A percentile compares a stretch with the other conserved stretches of the same genome.
Conservation (phyloP, 1,140 invertebrate species). For the Carcinoscorpius rotundicauda region DNA sequence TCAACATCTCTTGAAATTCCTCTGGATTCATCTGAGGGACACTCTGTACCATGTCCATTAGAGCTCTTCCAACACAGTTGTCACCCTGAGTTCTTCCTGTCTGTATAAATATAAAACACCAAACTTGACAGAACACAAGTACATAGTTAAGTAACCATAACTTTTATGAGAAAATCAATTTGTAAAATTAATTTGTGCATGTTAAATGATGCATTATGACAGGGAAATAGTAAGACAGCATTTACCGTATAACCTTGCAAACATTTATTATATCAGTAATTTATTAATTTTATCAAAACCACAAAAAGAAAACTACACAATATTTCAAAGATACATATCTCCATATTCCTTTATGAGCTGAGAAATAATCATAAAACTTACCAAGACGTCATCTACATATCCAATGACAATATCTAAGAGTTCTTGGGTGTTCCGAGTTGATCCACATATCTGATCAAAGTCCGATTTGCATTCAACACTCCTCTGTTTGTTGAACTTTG, state of each 20-base stretch:
- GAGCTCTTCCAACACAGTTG: conserved; percentile 23
- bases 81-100: conserved; percentile 52
- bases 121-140: too few relatives aligned
- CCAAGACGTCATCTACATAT: conserved; percentile 67
- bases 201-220: too few relatives aligned
- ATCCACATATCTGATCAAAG: conserved; percentile 70
- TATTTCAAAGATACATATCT: too few relatives aligned
- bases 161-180: too few relatives aligned
- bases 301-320: too few relatives aligned
- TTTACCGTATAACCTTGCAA: too few relatives aligned
- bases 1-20: conserved; percentile 89
- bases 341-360: too few relatives aligned
- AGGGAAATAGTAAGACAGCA: too few relatives aligned
- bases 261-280: too few relatives aligned
- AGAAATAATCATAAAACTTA: conserved; percentile 32
- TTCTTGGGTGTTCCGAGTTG: conserved; percentile 55
- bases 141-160: too few relatives aligned
- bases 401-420: conserved; percentile 65
- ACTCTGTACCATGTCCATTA: conserved; percentile 27
- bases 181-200: too few relatives aligned
- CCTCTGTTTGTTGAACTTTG: conserved; percentile 26
- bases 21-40: conserved; percentile 76
- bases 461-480: conserved; percentile 67
- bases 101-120: conserved; percentile 15
- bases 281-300: too few relatives aligned